These are phyloP conservation scores for Propithecus deckenii DNA, from an alignment of 2,797 vertebrate genomes.

Conservation along the genomic window DNA sequence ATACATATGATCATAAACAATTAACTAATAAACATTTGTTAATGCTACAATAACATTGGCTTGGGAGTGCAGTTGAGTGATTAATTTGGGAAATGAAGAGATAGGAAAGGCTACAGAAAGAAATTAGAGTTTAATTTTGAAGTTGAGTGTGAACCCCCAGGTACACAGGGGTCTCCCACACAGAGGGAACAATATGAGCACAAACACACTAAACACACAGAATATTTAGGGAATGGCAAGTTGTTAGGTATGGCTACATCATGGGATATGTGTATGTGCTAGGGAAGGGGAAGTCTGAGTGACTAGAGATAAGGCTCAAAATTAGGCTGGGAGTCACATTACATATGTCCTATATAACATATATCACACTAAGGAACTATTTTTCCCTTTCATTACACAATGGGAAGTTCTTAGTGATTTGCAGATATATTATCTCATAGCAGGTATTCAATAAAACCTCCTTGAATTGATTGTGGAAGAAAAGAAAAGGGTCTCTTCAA, in stretches of 20 bases:
- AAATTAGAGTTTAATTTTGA: conserved; percentile 9
- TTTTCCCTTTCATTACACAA: neutral
- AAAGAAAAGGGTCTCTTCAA: neutral
- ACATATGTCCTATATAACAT: neutral
- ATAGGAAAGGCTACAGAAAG: neutral
- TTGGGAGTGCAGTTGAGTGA: neutral
- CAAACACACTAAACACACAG: neutral
- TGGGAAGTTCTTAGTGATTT: conserved; percentile 25
- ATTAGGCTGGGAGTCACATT: neutral
- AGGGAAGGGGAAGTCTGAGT: neutral
- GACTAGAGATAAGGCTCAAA: conserved; percentile 11
- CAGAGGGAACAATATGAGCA: neutral
- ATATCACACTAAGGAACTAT: neutral
- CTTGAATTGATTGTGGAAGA: conserved; percentile 42
- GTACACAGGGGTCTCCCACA: neutral
- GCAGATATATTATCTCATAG: conserved; percentile 33
- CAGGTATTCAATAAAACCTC: conserved; percentile 24
- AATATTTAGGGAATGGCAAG: neutral
- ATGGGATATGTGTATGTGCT: neutral
- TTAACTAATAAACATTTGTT: neutral
- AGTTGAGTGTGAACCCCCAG: neutral
- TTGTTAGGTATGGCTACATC: neutral
- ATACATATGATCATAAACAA: neutral
- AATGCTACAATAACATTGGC: neutral
- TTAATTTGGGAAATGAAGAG: neutral